A percentile compares a stretch with the other conserved stretches of the same genome.
Evolutionary conservation across 2,888 invertebrate genomes (phyloP).

Genomic region (Mimachlamys varia): DNA sequence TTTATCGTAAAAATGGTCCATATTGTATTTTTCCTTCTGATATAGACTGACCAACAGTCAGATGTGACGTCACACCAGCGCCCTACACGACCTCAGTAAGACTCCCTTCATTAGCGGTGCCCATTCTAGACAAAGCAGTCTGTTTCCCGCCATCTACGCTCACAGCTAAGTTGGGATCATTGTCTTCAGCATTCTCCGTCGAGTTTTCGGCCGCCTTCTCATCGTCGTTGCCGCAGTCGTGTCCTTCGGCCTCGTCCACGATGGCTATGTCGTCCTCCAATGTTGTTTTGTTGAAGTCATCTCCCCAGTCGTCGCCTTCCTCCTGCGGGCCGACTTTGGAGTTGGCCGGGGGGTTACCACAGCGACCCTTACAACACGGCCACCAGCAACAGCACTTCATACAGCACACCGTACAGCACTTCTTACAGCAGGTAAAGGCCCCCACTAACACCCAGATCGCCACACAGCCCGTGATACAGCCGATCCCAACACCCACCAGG

Average conservation of each 20-base stretch:
- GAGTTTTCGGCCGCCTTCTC: not conserved
- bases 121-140: not conserved
- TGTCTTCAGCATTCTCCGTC: not conserved
- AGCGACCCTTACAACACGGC: constrained; percentile 49
- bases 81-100: not conserved
- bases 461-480: constrained; percentile 53
- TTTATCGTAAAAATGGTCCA: too few relatives aligned
- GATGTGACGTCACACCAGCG: not conserved
- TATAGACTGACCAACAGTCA: not conserved
- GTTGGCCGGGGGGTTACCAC: constrained; percentile 13
- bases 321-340: constrained; percentile 39
- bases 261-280: constrained; percentile 1
- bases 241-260: not conserved
- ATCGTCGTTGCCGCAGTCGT: not conserved
- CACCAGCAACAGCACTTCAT: constrained; percentile 48
- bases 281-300: not conserved
- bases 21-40: not conserved
- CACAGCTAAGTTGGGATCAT: not conserved
- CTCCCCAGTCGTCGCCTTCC: not conserved
- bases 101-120: not conserved
- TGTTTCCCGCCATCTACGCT: not conserved
- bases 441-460: constrained; percentile 55
- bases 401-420: constrained; percentile 48
- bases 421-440: constrained; percentile 59
- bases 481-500: constrained; percentile 52